Conservation (phyloP, 2,113 vertebrate species). For the Gasterosteus aculeatus region DNA sequence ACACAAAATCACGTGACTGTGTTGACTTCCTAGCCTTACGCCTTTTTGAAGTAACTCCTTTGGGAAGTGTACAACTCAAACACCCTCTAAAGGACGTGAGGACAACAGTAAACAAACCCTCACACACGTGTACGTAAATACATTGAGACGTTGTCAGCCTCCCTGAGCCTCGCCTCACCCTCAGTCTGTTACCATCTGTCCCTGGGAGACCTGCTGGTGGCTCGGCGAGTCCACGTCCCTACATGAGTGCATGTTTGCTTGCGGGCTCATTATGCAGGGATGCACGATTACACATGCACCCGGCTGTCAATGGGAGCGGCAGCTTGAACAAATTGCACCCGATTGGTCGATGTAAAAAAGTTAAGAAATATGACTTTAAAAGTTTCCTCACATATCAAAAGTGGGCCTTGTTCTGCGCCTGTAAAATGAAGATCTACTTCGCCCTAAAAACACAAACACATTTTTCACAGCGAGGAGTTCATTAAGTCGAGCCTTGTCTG, state of each 20-base stretch:
- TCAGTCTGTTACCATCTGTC: conserved; percentile 75
- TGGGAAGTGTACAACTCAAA: conserved; percentile 23
- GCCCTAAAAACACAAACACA: background rate
- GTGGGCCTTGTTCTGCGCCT: background rate
- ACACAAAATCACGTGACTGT: background rate
- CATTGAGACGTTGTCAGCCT: conserved; percentile 35
- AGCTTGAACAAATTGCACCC: conserved; percentile 25
- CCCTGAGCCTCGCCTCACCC: conserved; percentile 62
- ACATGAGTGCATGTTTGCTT: conserved; percentile 36
- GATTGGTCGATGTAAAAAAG: conserved; percentile 21
- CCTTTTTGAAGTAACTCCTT: conserved; percentile 22
- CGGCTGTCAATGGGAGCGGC: conserved; percentile 16
- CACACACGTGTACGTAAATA: conserved; percentile 38
- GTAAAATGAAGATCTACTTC: conserved; percentile 1
- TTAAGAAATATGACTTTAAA: conserved; percentile 27
- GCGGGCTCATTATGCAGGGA: conserved; percentile 58
- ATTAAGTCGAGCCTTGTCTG: conserved; percentile 58
- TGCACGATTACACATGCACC: conserved; percentile 36
- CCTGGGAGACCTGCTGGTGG: conserved; percentile 62
- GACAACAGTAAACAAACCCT: conserved; percentile 14
- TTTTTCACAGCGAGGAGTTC: conserved; percentile 25
- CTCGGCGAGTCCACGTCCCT: conserved; percentile 36
- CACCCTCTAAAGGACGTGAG: conserved; percentile 38
- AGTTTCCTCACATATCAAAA: background rate
- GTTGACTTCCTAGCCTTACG: conserved; percentile 13